Base-by-base conservation (phyloP, 1,140 invertebrate genomes). In the Homalodisca vitripennis region DNA sequence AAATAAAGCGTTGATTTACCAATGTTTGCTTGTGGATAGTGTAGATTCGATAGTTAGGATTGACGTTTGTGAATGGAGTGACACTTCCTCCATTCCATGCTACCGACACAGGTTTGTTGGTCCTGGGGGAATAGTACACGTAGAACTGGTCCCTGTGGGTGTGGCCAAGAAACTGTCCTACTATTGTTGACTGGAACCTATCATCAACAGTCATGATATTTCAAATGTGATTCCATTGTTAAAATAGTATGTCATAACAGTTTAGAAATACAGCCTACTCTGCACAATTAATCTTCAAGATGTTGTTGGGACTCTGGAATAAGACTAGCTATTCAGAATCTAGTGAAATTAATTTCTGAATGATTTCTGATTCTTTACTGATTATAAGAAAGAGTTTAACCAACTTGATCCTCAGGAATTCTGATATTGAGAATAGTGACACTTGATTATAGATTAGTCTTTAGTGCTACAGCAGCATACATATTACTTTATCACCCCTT, bases 31-130 rank as follows among this genome's bases (percentile, higher is more conserved):
- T 76, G 74, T 93, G 86, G 0, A 93, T 80, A 1, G 83, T 80
- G 73, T 91, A 93, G 2, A 94, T 83, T 74, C 89, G 86, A 75
- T 93, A 97, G 65, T 92, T 93, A 10, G 92, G 88, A 81, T 95
- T 95, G 67, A 91, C 84, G 69, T 86, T 75, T 0, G 80, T 74
- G 62, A 80, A 89, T 0, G 86, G 75, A 1, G 92, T 93, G 1
- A 91, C 78, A 73, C 89, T 89, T 17, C 92, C 92, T 0, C 86
- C 88, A 67, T 93, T 90, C 84, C 90, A 94, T 2, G 89, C 88
- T 1, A 95, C 82, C 66, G 82, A 85, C 0, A 87, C 84, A 0
- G 90, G 77, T 69, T 82, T 73, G 0, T 75, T 77, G 17, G 57
- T 60, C 3, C 67, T 31, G 3, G 51, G 20, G 68, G 80, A 81